phyloP scores from a whole-genome alignment of 2,888 invertebrate species.

The Tenthredo mesomela region DNA sequence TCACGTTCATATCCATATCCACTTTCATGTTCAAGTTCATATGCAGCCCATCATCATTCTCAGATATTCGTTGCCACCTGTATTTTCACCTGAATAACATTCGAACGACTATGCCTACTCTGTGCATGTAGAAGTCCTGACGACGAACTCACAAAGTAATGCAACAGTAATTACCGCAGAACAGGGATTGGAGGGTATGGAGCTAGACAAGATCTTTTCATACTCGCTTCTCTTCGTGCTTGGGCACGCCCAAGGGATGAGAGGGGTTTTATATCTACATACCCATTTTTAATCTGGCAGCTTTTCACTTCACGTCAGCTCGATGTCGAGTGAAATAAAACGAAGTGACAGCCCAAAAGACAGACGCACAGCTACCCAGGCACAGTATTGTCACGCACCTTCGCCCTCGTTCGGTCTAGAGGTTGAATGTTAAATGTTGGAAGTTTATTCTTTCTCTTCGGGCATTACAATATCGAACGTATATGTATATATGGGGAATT shows the following conservation, averaged over 20 bases:
- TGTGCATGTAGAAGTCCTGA: neutral
- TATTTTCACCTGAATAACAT: neutral
- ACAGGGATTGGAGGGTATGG: neutral
- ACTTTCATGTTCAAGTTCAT: neutral
- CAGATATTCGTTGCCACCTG: neutral
- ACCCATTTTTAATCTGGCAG: constrained; percentile 73
- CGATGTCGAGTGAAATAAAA: constrained; percentile 67
- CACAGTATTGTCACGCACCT: neutral
- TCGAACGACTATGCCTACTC: neutral
- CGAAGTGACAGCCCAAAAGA: constrained; percentile 64
- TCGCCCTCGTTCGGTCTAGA: constrained; percentile 1
- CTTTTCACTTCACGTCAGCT: constrained; percentile 63
- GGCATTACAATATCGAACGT: neutral
- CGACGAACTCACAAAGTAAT: neutral
- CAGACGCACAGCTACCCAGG: constrained; percentile 46
- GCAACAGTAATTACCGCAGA: neutral
- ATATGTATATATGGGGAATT: neutral
- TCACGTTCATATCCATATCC: neutral
- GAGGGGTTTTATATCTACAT: constrained; percentile 65
- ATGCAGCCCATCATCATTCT: neutral
- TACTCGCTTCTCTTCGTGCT: neutral
- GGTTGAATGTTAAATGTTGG: neutral
- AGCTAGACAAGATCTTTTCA: neutral
- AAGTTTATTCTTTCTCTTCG: neutral
- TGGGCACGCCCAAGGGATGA: constrained; percentile 53